Evolutionary conservation across 1,140 invertebrate genomes (phyloP).

Genomic region (Calephelis nemesis): DNA sequence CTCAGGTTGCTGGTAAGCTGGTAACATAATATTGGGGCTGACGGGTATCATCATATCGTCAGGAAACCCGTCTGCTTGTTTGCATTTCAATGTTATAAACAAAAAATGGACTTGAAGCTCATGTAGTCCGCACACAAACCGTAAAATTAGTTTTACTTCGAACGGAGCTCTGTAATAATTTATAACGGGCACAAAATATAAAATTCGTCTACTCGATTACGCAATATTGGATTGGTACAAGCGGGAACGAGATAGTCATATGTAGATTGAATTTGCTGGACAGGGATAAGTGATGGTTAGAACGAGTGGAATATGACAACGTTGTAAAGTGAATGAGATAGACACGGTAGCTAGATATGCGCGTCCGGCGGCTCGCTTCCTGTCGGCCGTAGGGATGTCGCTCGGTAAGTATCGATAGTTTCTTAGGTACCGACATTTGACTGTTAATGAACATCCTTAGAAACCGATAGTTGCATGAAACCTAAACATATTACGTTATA

Average conservation of each 20-base stretch:
- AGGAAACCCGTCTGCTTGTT: too few species aligned
- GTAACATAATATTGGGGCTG: too few species aligned
- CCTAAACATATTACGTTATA: too few species aligned
- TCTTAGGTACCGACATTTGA: too few species aligned
- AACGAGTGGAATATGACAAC: constrained; percentile 52
- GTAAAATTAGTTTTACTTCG: constrained; percentile 18
- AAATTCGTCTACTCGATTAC: constrained; percentile 70
- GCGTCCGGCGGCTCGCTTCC: constrained; percentile 71
- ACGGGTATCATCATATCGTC: too few species aligned
- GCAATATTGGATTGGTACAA: constrained; percentile 54
- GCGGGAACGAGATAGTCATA: constrained; percentile 45
- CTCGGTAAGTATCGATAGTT: constrained; percentile 25
- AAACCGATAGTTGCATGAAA: too few species aligned
- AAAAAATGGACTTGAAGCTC: background rate
- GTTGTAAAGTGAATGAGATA: constrained; percentile 67
- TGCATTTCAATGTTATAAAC: too few species aligned
- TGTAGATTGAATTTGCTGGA: constrained; percentile 36
- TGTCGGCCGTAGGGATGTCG: constrained; percentile 45
- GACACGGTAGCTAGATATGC: constrained; percentile 72
- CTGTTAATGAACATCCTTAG: too few species aligned
- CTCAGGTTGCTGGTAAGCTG: too few species aligned
- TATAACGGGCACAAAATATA: constrained; percentile 60
- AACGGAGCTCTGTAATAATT: constrained; percentile 13
- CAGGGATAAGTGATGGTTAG: constrained; percentile 41
- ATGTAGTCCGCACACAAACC: background rate